Evolutionary conservation across 64 coral and sea anemone species (phyloP).

Genomic region (Montipora sp.): DNA sequence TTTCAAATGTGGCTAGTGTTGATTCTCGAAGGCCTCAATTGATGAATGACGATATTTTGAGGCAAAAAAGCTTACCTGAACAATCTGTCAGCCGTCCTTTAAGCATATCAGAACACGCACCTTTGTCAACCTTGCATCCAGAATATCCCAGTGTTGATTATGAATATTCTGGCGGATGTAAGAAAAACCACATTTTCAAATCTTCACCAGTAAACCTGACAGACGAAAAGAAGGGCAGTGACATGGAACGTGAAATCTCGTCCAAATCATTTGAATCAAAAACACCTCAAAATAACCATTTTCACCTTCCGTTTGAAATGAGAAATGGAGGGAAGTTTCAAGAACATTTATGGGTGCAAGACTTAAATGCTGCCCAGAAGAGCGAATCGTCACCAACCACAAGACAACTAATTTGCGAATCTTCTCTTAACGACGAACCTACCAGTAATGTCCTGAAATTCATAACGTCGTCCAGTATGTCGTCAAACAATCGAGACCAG

Average conservation of each 20-base stretch:
- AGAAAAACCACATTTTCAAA: background rate
- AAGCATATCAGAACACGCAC: background rate
- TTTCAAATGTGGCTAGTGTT: background rate
- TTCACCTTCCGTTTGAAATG: background rate
- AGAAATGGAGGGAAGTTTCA: background rate
- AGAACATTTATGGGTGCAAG: background rate
- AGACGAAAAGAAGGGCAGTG: background rate
- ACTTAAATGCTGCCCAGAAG: background rate
- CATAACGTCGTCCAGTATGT: background rate
- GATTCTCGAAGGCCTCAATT: conserved; percentile 19
- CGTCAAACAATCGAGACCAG: background rate
- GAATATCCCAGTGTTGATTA: background rate
- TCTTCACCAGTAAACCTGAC: background rate
- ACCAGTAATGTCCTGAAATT: background rate
- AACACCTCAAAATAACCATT: background rate
- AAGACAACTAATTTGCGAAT: background rate
- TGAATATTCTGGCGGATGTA: background rate
- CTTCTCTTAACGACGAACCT: background rate
- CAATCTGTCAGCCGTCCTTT: background rate
- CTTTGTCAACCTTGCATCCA: background rate
- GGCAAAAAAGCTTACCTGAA: background rate
- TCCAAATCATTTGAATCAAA: background rate
- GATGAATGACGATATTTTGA: background rate
- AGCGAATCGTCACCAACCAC: background rate
- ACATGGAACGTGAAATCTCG: background rate